A percentile compares a stretch with the other conserved stretches of the same genome.
Evolutionary conservation across 2,888 invertebrate genomes (phyloP).

Genomic region (Acleris laterana): DNA sequence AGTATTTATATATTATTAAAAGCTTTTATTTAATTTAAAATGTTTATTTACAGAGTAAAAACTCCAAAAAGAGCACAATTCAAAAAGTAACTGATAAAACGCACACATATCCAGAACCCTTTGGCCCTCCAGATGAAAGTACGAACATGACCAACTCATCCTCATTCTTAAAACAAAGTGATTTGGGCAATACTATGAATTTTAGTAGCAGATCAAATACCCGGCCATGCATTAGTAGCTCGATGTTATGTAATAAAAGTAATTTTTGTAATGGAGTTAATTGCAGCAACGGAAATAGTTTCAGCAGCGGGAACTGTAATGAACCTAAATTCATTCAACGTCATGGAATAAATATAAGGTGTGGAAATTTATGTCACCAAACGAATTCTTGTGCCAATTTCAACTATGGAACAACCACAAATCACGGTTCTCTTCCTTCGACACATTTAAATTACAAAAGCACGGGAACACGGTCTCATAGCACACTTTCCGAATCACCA

Average conservation of each 20-base stretch:
- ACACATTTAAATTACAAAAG: too few relatives aligned
- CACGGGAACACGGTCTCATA: not conserved
- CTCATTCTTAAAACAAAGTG: not conserved
- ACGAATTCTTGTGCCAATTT: too few relatives aligned
- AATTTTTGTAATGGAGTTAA: not conserved
- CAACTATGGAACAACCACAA: too few relatives aligned
- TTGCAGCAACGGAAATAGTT: not conserved
- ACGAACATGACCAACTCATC: slow-evolving; percentile 6
- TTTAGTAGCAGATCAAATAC: not conserved
- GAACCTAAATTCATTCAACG: not conserved
- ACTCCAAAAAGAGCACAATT: slow-evolving; percentile 36
- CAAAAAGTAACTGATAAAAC: slow-evolving; percentile 44
- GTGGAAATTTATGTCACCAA: too few relatives aligned
- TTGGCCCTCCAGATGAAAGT: slow-evolving; percentile 43
- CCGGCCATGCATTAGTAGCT: not conserved
- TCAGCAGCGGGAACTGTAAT: not conserved
- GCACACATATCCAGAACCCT: slow-evolving; percentile 54
- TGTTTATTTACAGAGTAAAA: slow-evolving; percentile 45
- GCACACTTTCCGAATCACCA: slow-evolving; percentile 30
- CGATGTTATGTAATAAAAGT: too few relatives aligned
- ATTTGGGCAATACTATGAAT: slow-evolving; percentile 3
- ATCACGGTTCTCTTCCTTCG: too few relatives aligned
- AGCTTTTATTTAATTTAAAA: too few relatives aligned
- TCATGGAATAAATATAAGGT: not conserved
- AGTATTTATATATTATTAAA: too few relatives aligned